phyloP scores from a whole-genome alignment of 1,140 invertebrate genomes.

The Sycobia sp. region DNA sequence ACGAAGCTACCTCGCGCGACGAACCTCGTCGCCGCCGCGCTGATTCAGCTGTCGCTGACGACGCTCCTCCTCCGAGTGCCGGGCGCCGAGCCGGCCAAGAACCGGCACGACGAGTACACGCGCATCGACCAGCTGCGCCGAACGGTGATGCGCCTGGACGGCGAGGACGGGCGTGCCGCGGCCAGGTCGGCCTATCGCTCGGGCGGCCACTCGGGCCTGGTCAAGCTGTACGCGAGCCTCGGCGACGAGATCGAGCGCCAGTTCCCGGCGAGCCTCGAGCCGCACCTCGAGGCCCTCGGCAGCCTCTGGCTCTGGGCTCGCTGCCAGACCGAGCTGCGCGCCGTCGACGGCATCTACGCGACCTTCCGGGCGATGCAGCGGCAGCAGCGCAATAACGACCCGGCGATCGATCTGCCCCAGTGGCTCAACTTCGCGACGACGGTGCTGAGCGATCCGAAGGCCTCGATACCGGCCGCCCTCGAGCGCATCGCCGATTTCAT shows the following conservation, averaged over 20 bases:
- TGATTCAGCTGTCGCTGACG: too few relatives aligned
- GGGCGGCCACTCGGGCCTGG: slow-evolving; percentile 28
- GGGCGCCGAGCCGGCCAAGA: background rate
- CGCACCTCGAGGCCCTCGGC: slow-evolving; percentile 54
- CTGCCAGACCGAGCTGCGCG: slow-evolving; percentile 61
- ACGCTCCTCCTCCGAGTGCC: background rate
- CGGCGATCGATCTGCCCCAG: slow-evolving; percentile 54
- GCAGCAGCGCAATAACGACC: slow-evolving; percentile 41
- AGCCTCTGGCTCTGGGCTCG: slow-evolving; percentile 66
- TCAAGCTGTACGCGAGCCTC: slow-evolving; percentile 64
- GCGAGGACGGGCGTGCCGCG: background rate
- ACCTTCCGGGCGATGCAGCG: slow-evolving; percentile 64
- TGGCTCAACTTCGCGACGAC: slow-evolving; percentile 69
- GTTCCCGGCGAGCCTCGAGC: slow-evolving; percentile 44
- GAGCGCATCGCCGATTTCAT: slow-evolving; percentile 62
- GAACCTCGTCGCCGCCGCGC: too few relatives aligned
- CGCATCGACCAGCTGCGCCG: slow-evolving; percentile 64
- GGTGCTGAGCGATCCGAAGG: slow-evolving; percentile 65
- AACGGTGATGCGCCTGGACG: slow-evolving; percentile 62
- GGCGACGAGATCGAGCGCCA: slow-evolving; percentile 56
- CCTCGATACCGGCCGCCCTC: slow-evolving; percentile 60
- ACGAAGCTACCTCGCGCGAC: too few relatives aligned
- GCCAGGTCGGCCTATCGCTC: too few relatives aligned
- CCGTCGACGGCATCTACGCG: slow-evolving; percentile 66
- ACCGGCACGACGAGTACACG: slow-evolving; percentile 29